These are phyloP conservation scores for Protobothrops flavoviridis DNA, from an alignment of 2,113 vertebrate genomes.

Conservation along the genomic window DNA sequence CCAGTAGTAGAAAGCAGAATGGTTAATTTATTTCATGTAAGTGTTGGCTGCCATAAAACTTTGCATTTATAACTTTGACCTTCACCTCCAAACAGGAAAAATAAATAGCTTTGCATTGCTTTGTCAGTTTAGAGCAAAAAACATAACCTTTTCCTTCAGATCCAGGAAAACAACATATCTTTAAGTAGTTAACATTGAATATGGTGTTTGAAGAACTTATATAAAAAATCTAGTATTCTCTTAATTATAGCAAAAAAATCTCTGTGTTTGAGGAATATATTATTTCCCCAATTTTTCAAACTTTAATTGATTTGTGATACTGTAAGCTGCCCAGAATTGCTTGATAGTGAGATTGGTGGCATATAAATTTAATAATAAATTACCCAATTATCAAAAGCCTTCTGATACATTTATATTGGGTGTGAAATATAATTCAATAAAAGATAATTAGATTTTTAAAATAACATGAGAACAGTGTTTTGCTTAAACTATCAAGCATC, in stretches of 20 bases:
- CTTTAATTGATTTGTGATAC: background rate
- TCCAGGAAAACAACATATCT: background rate
- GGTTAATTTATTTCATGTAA: background rate
- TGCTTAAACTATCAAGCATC: constrained; percentile 53
- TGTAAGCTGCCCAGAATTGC: background rate
- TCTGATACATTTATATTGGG: background rate
- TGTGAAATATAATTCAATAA: constrained; percentile 1
- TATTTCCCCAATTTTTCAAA: background rate
- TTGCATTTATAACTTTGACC: background rate
- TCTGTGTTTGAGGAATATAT: background rate
- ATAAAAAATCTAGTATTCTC: background rate
- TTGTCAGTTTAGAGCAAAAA: background rate
- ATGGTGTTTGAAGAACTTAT: background rate
- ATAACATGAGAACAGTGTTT: constrained; percentile 31
- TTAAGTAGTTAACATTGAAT: background rate
- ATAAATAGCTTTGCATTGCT: background rate
- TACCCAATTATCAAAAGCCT: background rate
- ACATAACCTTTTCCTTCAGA: background rate
- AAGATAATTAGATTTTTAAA: constrained; percentile 32
- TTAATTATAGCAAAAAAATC: background rate
- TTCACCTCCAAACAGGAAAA: background rate
- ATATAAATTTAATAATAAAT: background rate
- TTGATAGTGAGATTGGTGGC: background rate
- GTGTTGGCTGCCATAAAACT: background rate
- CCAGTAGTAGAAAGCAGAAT: background rate